A percentile compares a stretch with the other conserved stretches of the same genome.
Conservation (phyloP, 2,797 vertebrate genomes). For the Loriculus beryllinus region DNA sequence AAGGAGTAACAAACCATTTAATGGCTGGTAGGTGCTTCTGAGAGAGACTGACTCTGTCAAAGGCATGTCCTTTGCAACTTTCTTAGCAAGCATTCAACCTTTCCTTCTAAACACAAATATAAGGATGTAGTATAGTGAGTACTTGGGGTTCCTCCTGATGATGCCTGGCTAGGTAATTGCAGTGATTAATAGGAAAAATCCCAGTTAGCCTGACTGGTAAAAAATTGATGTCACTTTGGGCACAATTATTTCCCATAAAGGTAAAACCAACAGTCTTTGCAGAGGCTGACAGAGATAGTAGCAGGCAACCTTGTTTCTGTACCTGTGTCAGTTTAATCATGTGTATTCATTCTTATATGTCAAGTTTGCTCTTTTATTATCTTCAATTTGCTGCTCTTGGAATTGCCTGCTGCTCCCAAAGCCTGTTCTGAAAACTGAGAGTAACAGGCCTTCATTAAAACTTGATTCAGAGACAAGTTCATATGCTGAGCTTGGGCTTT, state of each 20-base stretch:
- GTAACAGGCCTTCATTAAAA: neutral
- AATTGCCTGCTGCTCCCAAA: neutral
- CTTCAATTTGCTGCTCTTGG: neutral
- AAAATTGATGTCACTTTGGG: neutral
- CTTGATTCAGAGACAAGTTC: neutral
- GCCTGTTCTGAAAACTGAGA: neutral
- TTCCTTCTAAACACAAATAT: neutral
- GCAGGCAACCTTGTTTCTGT: neutral
- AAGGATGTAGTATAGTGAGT: neutral
- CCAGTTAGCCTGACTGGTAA: neutral
- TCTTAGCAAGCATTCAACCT: neutral
- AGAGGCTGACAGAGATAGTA: accelerated
- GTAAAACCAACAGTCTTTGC: neutral
- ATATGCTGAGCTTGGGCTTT: accelerated
- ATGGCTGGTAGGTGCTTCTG: neutral
- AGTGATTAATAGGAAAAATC: neutral
- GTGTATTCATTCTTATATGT: neutral
- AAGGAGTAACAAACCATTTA: neutral
- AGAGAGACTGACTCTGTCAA: neutral
- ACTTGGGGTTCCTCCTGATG: neutral
- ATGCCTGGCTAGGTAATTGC: neutral
- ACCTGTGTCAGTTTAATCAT: neutral
- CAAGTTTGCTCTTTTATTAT: neutral
- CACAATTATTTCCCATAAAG: neutral
- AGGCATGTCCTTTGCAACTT: neutral